Percentiles rank a stretch among this genome's conserved stretches.
These are phyloP conservation scores for Gallinago media DNA, from an alignment of 2,113 vertebrate genomes.

Conservation along the genomic window DNA sequence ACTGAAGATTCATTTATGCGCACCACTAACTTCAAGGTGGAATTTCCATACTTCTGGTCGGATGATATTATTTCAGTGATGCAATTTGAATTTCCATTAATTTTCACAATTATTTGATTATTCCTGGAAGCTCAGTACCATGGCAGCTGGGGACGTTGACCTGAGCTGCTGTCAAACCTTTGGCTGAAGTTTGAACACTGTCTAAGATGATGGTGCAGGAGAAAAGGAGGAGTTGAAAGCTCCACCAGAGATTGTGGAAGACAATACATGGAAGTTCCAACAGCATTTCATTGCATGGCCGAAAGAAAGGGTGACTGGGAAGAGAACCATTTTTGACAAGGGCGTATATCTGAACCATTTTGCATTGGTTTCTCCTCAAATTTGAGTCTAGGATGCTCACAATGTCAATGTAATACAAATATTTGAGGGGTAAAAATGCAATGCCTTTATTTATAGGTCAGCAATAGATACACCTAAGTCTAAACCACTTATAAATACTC, in stretches of 20 bases:
- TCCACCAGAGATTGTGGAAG: neutral
- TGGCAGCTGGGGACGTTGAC: neutral
- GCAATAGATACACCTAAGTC: neutral
- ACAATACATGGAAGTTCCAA: neutral
- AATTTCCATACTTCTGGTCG: neutral
- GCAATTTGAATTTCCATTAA: neutral
- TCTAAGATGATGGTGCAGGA: neutral
- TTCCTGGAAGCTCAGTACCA: neutral
- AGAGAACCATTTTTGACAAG: neutral
- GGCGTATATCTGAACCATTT: neutral
- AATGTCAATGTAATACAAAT: neutral
- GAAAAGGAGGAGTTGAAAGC: neutral
- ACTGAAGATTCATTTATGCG: neutral
- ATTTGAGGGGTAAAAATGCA: neutral
- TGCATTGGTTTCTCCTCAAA: neutral
- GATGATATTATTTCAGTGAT: neutral
- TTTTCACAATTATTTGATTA: neutral
- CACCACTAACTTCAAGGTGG: neutral
- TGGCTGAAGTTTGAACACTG: neutral
- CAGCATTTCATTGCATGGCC: neutral
- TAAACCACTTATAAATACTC: neutral
- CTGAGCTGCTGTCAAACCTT: neutral
- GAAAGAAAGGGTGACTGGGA: rapidly evolving
- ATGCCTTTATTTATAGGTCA: no score
- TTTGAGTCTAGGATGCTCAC: neutral